Percentiles rank a stretch among this genome's conserved stretches.
These are phyloP conservation scores for Eunapius fragilis DNA, from an alignment of 37 sponge, comb jelly and placozoan species.

Conservation along the genomic window DNA sequence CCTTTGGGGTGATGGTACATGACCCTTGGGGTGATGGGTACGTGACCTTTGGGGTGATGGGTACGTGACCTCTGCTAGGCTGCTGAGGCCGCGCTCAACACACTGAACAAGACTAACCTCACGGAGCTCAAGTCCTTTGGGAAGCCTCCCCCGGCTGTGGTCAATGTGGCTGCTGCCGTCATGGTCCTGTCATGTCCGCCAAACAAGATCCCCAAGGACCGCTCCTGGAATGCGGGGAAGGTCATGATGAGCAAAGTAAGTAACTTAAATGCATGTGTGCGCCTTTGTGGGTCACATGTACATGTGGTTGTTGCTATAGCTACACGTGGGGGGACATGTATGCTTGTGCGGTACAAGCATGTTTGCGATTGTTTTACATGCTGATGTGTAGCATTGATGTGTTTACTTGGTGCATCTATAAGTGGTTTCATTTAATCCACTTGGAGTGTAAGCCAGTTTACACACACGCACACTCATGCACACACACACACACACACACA, in stretches of 20 bases:
- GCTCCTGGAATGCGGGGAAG: conserved; percentile 88
- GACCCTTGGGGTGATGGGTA: too few relatives aligned
- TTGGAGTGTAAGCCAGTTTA: too few relatives aligned
- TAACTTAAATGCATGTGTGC: background rate
- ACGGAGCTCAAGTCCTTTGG: conserved; percentile 98
- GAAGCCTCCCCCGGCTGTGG: conserved; percentile 95
- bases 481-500: too few relatives aligned
- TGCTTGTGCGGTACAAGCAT: background rate
- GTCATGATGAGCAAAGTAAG: conserved; percentile 89
- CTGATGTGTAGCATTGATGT: too few relatives aligned
- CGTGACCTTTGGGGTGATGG: too few relatives aligned
- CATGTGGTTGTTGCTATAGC: too few relatives aligned
- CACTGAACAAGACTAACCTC: conserved; percentile 95
- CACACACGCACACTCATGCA: too few relatives aligned
- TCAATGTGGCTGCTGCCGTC: conserved; percentile 93
- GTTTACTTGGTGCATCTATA: too few relatives aligned
- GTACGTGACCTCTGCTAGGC: conserved; percentile 47
- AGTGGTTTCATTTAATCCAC: too few relatives aligned
- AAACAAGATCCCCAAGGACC: conserved; percentile 95
- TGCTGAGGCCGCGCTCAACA: conserved; percentile 90
- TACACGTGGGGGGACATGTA: too few relatives aligned
- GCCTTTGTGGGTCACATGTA: background rate
- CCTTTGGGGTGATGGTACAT: too few relatives aligned
- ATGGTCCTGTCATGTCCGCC: conserved; percentile 86
- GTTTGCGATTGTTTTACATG: too few relatives aligned